Evolutionary conservation across 2,113 vertebrate genomes (phyloP), one percentile per base, ranked within the genome.

Genomic region (Pedionomus torquatus): DNA sequence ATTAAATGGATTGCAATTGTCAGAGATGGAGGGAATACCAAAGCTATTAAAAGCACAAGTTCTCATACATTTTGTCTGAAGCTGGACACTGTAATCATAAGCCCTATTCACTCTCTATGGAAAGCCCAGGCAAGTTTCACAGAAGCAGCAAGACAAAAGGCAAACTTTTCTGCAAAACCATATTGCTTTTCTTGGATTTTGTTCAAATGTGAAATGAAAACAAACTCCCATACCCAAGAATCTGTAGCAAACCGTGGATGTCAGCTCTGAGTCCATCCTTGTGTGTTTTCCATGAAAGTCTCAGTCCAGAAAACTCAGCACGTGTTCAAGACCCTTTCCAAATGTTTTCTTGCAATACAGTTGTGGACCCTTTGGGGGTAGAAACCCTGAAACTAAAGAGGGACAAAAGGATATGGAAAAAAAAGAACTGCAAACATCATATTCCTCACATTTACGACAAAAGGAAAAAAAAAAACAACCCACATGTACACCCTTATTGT

Each of bases 151-250:
- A 87, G 69, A 84, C 43, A 92, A 79, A 93, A 93, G 44, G 33
- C 76, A 96, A 96, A 83, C 51, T 77, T 93, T 83, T 55, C 64
- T 82, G 65, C 77, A 72, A 7, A 84, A 65, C 14, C 86, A 69
- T 52, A 11, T 18, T 89, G 61, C 61, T 92, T 89, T 82, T 71
- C 65, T 83, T 96, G 89, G 74, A 76, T 87, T 95, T 76, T 10
- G 2, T 68, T 91, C 65, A 93, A 95, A 52, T 49, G 61, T 75
- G 55, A 91, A 95, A 91, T 46, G 77, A 95, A 94, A 93, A 79
- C 74, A 87, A 94, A 69, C 72, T 89, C 48, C 43, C 64, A 72
- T 76, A 64, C 24, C 35, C 52, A 48, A 89, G 65, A 85, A 89
- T 44, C 57, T 60, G 69, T 0, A 0, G 43, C 52, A 88, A 95